Percentiles rank a stretch among this genome's conserved stretches.
Conservation (phyloP, 1,140 invertebrate species). For the Zaprionus capensis region DNA sequence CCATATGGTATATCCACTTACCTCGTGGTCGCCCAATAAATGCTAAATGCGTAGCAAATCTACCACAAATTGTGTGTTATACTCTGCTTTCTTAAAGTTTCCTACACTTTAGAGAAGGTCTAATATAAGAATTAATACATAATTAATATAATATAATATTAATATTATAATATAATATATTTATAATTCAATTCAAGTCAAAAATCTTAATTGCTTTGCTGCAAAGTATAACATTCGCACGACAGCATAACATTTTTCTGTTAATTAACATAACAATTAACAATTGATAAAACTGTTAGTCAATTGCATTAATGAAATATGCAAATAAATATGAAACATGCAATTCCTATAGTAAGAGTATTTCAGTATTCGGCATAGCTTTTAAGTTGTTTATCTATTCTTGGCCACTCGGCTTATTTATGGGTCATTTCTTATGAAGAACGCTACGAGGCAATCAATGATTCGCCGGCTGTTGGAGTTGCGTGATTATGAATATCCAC, state of each 20-base stretch:
- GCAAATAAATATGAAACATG: background rate
- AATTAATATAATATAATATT: no score
- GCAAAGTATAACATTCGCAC: no score
- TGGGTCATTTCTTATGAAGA: conserved; percentile 50
- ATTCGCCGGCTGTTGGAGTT: conserved; percentile 32
- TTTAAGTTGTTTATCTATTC: background rate
- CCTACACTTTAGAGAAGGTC: background rate
- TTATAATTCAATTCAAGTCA: no score
- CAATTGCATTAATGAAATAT: background rate
- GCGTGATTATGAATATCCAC: conserved; percentile 50
- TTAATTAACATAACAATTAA: background rate
- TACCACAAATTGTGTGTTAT: conserved; percentile 28
- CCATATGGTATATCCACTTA: conserved; percentile 43
- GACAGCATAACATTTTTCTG: background rate
- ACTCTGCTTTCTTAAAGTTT: background rate
- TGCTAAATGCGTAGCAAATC: conserved; percentile 56
- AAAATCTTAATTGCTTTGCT: no score
- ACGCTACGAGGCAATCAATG: conserved; percentile 26
- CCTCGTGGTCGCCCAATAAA: conserved; percentile 59
- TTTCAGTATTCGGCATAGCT: background rate
- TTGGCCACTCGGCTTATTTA: conserved; percentile 51
- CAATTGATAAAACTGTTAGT: no score
- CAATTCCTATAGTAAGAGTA: conserved; percentile 20
- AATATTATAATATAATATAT: no score
- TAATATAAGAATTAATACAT: no score